Evolutionary conservation across 2,888 invertebrate genomes (phyloP), one percentile per base, ranked within the genome.

Genomic region (Norana najaformis): DNA sequence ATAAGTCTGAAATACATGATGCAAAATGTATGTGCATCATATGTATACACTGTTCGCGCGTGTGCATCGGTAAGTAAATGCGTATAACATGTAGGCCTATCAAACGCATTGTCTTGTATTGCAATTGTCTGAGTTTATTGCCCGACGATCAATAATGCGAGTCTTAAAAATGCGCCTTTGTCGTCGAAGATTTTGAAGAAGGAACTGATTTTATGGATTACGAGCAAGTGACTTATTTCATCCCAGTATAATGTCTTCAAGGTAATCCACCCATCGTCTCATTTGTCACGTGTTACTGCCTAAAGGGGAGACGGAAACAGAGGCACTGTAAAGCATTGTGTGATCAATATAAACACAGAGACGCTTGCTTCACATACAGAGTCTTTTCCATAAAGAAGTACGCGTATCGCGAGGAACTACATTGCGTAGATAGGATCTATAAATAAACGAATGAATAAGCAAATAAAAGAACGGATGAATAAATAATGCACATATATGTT

Each of bases 161-260:
- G 69, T 30, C 69, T 69, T 30, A 69, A n/a, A n/a, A 69, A 69
- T n/a, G 69, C 69, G 69, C n/a, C n/a, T 8, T n/a, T 16, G 69
- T n/a, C 30, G 8, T 69, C 30, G 69, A 69, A 69, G 69, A 69
- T 69, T n/a, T 69, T 69, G 69, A 69, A 69, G 37, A 85, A 36
- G 37, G 36, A 85, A 85, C 85, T 85, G 85, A 85, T 85, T 85
- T 85, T 37, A 85, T 37, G 85, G 85, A 85, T 85, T 85, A 85
- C 35, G 20, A 85, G 36, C 35, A 85, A 37, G 85, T 85, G 85
- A 85, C 85, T 85, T 85, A 85, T 85, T 85, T 85, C 37, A 36
- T 85, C 37, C 23, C 36, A 23, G 85, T 85, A 37, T 20, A 85
- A 85, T 35, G 69, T 69, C 69, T 69, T 69, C 69, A 69, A 69